Evolutionary conservation across 2,888 invertebrate genomes (phyloP), one percentile per base, ranked within the genome.

Genomic region (Lepidochrysops patricia): DNA sequence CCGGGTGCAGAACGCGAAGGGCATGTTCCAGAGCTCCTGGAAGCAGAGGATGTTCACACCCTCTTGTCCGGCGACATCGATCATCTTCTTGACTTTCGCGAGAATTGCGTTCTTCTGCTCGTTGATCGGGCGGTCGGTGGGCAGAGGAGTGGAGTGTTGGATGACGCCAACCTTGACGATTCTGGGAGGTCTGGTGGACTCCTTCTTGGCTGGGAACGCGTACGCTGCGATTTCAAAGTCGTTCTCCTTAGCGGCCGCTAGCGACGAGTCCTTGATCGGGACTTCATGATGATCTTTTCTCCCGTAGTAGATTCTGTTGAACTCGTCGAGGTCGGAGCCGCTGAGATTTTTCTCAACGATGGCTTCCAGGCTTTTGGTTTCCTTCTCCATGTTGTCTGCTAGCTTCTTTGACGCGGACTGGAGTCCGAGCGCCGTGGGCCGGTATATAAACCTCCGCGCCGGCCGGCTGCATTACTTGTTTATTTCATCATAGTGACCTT

Each of bases 21-120:
- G 99, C 99, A 99, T 99, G 61, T 95, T 94, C 99, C 99, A 99
- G 7, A 98, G 94, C 83, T 99, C 99, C 84, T 99, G 99, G 72
- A 98, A 93, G 75, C 98, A 98, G 54, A 99, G 82, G 50, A 99
- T 91, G 79, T 99, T 98, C 56, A 97, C 98, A 1, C 94, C 94
- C 66, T 93, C 94, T 57, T 89, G 83, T 0, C 94, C 95, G 0
- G 99, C 99, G 1, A 94, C 92, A 63, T 94, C 92, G 29, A 97
- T 93, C n/a, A 97, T 95, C 64, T 91, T 90, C 69, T 91, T 90
- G 0, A 98, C 93, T 75, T 97, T 93, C 29, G 92, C 89, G 76
- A 94, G 93, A 61, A 98, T 91, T 1, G 96, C 96, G 69, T 93
- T 92, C 64, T 96, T 91, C 87, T 98, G 97, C 60, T 93, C 93